These are phyloP conservation scores for Ara ararauna DNA, from an alignment of 2,797 vertebrate species.

Conservation along the genomic window DNA sequence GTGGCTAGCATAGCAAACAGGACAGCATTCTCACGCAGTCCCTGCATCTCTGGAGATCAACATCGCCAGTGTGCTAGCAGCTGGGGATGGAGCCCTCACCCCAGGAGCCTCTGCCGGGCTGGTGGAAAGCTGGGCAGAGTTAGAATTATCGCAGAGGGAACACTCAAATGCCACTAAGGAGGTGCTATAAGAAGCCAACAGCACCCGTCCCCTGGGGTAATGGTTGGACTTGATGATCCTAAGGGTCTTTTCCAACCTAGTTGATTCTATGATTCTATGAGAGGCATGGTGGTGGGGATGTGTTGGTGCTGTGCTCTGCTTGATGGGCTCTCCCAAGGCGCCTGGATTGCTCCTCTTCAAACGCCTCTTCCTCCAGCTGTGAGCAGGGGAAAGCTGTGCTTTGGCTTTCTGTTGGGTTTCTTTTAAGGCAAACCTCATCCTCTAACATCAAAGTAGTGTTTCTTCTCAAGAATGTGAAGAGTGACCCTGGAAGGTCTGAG, in stretches of 20 bases:
- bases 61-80: not conserved
- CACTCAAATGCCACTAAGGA: not conserved
- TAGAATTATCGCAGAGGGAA: rapidly evolving
- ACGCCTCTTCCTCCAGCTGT: not conserved
- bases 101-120: not conserved
- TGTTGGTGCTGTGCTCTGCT: not conserved
- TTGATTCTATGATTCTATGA: not conserved
- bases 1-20: not conserved
- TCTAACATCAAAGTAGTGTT: constrained; percentile 54
- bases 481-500: constrained; percentile 57
- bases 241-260: not conserved
- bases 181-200: not conserved
- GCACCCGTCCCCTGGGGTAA: not conserved
- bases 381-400: not conserved
- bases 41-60: not conserved
- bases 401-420: constrained; percentile 23
- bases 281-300: not conserved
- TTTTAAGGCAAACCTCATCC: constrained; percentile 53
- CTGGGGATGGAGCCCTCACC: not conserved
- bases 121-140: not conserved
- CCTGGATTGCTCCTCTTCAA: not conserved
- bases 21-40: not conserved
- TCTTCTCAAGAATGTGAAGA: constrained; percentile 61
- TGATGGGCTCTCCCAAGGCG: not conserved
- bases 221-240: not conserved